Conservation (phyloP, 1,140 invertebrate species). For the Drosophila malerkotliana region DNA sequence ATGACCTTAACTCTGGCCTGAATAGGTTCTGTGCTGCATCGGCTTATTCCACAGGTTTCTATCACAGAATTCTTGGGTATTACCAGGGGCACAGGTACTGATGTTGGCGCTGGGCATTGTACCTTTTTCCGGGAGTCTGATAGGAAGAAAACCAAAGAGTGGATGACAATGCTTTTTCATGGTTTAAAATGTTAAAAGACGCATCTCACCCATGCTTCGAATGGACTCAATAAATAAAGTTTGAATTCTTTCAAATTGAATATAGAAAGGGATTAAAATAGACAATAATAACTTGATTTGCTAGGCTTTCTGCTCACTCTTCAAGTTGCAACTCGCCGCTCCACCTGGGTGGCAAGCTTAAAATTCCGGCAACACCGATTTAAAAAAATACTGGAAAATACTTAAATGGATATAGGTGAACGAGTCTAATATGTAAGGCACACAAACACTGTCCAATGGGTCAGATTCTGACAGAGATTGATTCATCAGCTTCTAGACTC, state of each 20-base stretch:
- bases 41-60: conserved; percentile 1
- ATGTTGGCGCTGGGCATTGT: not conserved
- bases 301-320: too few relatives aligned
- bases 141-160: not conserved
- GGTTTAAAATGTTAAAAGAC: not conserved
- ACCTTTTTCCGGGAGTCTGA: not conserved
- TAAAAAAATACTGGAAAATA: conserved; percentile 1
- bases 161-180: not conserved
- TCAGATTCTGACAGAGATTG: too few relatives aligned
- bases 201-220: not conserved
- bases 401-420: too few relatives aligned
- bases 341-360: too few relatives aligned
- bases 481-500: too few relatives aligned
- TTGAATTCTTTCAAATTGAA: not conserved
- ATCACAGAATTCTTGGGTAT: conserved; percentile 15
- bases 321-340: too few relatives aligned
- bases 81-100: not conserved
- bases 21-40: not conserved
- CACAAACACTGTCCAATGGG: too few relatives aligned
- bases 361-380: too few relatives aligned
- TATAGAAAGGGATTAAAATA: not conserved
- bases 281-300: not conserved
- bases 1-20: conserved; percentile 10
- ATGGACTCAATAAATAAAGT: not conserved
- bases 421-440: too few relatives aligned